Evolutionary conservation across 2,888 invertebrate species (phyloP).

Genomic region (Escarpia spicata): DNA sequence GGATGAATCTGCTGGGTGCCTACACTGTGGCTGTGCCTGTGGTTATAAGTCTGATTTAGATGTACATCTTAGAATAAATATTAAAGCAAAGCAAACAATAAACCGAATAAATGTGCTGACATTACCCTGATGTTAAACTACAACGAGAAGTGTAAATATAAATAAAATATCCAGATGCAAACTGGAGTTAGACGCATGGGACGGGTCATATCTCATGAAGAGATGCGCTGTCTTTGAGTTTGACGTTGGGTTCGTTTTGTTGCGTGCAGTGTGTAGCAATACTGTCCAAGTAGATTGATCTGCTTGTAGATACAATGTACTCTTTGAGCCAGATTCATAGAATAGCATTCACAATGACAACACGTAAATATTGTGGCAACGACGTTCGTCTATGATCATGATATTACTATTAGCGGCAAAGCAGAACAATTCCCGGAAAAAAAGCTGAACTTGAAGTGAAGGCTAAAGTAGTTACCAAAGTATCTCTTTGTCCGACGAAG

Average conservation of each 20-base stretch:
- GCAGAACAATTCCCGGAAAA: not conserved
- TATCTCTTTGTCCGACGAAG: constrained; percentile 50
- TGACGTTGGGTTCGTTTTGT: not conserved
- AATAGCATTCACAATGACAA: not conserved
- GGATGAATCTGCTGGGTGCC: no score
- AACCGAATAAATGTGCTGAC: no score
- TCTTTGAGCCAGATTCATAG: not conserved
- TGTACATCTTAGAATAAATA: no score
- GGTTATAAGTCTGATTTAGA: no score
- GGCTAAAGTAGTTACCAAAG: constrained; percentile 44
- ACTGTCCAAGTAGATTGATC: no score
- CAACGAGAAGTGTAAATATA: no score
- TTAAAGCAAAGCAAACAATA: no score
- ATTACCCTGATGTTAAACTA: no score
- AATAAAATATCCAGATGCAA: no score
- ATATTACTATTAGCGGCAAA: not conserved
- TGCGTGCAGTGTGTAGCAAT: not conserved
- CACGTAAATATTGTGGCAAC: not conserved
- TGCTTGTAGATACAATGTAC: not conserved
- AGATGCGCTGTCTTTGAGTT: not conserved
- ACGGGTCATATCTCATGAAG: no score
- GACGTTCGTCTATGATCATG: not conserved
- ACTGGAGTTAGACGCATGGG: no score
- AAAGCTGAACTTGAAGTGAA: not conserved
- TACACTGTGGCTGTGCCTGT: no score